phyloP scores from a whole-genome alignment of 35 echinoderm and acorn worm genomes.

The Apostichopus parvimensis region DNA sequence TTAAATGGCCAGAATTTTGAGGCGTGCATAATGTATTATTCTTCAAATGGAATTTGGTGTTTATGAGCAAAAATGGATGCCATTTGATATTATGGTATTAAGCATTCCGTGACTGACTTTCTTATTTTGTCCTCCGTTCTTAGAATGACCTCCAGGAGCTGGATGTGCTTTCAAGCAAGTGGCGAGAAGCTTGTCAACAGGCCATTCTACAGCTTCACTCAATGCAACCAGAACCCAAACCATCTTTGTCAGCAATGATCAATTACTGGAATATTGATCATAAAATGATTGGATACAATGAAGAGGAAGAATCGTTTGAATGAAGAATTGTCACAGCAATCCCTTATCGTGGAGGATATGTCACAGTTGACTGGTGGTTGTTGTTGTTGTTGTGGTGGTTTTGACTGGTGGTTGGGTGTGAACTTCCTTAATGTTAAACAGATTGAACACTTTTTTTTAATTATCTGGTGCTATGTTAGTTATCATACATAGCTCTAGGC shows the following conservation, averaged over 20 bases:
- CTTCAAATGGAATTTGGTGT: too few species aligned
- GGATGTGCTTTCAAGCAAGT: slow-evolving; percentile 10
- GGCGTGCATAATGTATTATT: too few species aligned
- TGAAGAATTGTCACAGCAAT: background rate
- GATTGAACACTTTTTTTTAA: too few species aligned
- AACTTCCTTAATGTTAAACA: too few species aligned
- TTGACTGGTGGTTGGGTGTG: background rate
- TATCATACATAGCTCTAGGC: too few species aligned
- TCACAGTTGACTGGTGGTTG: background rate
- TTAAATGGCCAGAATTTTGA: too few species aligned
- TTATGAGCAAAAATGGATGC: too few species aligned
- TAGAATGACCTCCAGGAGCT: slow-evolving; percentile 26
- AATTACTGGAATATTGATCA: slow-evolving; percentile 45
- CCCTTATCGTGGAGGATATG: background rate
- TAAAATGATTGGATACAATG: slow-evolving; percentile 26
- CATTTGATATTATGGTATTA: too few species aligned
- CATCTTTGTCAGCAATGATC: slow-evolving; percentile 32
- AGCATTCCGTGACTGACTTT: too few species aligned
- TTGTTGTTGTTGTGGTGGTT: too few species aligned
- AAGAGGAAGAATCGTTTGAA: slow-evolving; percentile 48
- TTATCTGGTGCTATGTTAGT: too few species aligned
- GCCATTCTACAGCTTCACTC: slow-evolving; percentile 26
- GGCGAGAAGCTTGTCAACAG: slow-evolving; percentile 40
- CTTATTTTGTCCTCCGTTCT: background rate
- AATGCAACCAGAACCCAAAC: slow-evolving; percentile 28